A percentile compares a stretch with the other conserved stretches of the same genome.
phyloP scores from a whole-genome alignment of 2,113 vertebrate genomes.

The Butorides virescens region DNA sequence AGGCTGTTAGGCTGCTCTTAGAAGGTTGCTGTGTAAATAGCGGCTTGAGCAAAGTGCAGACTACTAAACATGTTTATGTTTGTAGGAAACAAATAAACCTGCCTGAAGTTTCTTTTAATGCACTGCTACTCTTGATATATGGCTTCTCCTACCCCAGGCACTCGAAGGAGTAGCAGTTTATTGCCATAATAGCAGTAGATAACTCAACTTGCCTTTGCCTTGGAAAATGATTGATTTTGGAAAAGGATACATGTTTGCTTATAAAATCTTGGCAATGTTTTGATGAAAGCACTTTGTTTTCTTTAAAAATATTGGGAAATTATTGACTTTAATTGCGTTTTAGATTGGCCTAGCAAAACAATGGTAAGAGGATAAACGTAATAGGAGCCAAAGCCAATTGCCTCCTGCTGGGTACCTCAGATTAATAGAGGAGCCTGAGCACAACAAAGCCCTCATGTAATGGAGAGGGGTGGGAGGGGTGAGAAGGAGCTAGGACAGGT shows the following conservation, averaged over 20 bases:
- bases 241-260: neutral
- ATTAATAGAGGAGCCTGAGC: neutral
- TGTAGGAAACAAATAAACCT: constrained; percentile 31
- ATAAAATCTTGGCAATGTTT: neutral
- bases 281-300: constrained; percentile 17
- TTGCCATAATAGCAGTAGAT: neutral
- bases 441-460: neutral
- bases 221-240: constrained; percentile 2
- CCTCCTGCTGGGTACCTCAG: constrained; percentile 28
- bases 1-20: neutral
- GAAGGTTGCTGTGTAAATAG: neutral
- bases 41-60: neutral
- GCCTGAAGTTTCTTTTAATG: neutral
- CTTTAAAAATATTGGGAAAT: neutral
- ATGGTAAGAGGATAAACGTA: neutral
- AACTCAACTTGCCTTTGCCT: neutral
- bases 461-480: neutral
- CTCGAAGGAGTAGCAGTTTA: neutral
- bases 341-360: constrained; percentile 32
- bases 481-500: neutral
- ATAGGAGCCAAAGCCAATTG: constrained; percentile 18
- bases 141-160: neutral
- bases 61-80: constrained; percentile 13
- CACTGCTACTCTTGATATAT: neutral
- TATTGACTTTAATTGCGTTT: neutral